Evolutionary conservation across 2,888 invertebrate species (phyloP), one percentile per base, ranked within the genome.

Genomic region (Ochropleura leucogaster): DNA sequence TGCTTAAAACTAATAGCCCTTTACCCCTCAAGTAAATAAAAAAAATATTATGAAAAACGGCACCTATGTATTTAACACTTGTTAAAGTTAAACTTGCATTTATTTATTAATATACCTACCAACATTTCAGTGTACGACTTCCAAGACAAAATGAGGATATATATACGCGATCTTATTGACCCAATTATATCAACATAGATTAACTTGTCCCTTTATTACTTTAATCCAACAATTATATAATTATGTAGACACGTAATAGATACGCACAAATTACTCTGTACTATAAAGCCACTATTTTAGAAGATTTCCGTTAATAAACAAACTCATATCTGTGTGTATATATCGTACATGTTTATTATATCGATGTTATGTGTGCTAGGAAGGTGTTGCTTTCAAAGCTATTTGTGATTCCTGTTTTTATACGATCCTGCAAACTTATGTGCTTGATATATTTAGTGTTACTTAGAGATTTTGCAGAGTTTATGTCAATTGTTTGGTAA

Each of bases 241-340:
- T 59, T 82, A 84, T 84, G 94, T 95, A 94, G 94, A 72, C 82
- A 90, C 85, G 90, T 93, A 92, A 94, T 94, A 93, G 92, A 95
- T 89, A 94, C 95, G 95, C 95, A 95, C 95, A 95, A 94, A 89
- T 88, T 89, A 90, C 85, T 90, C 87, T 91, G 88, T 91, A 92
- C 86, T 85, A 81, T 77, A 82, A 88, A 88, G 80, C 88, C 85
- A 88, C 86, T 89, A 85, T 87, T 87, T 86, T 88, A 90, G 85
- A 89, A 72, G 40, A 77, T 89, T 89, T 86, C 78, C 76, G 85
- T 89, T 83, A 79, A 86, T 84, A 79, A 80, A 82, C 80, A 77
- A 75, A 70, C 73, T 72, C 72, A 69, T 85, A 68, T 66, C 75
- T 79, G 69, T 79, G 77, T 30, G 72, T 74, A 66, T 77, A 68